phyloP scores from a whole-genome alignment of 92 coral and sea anemone species.

The Desmophyllum pertusum region DNA sequence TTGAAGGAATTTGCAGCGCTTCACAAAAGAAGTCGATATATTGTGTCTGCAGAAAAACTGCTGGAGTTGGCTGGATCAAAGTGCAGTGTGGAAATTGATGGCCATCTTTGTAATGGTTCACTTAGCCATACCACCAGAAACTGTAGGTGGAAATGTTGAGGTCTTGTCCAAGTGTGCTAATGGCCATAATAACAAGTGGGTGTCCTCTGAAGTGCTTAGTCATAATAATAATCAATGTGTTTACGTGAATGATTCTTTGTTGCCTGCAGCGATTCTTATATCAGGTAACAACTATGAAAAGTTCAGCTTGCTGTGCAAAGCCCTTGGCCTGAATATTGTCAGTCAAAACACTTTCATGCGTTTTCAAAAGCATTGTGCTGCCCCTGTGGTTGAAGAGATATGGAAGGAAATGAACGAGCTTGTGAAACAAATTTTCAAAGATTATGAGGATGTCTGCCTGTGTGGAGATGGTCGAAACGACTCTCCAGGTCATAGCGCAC shows the following conservation, averaged over 20 bases:
- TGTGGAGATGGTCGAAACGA: slow-evolving; percentile 56
- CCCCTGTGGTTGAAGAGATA: not conserved
- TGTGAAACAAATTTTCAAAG: not conserved
- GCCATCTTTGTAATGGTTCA: not conserved
- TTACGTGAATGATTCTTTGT: slow-evolving; percentile 34
- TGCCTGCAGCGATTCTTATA: slow-evolving; percentile 52
- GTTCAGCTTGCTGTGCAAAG: slow-evolving; percentile 23
- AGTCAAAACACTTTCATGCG: not conserved
- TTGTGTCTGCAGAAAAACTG: slow-evolving; percentile 12
- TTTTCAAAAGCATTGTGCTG: not conserved
- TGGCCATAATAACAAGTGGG: slow-evolving; percentile 39
- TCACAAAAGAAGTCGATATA: slow-evolving; percentile 16
- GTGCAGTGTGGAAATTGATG: slow-evolving; percentile 1
- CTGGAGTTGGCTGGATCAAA: slow-evolving; percentile 19
- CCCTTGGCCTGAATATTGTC: not conserved
- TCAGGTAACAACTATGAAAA: slow-evolving; percentile 49
- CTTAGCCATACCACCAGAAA: not conserved
- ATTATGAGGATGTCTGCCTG: slow-evolving; percentile 15
- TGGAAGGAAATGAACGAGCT: not conserved
- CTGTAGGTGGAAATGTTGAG: not conserved
- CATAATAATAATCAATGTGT: not conserved
- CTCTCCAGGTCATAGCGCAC: slow-evolving; percentile 25
- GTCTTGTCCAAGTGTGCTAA: not conserved
- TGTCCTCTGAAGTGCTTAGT: slow-evolving; percentile 37
- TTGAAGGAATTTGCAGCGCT: slow-evolving; percentile 2